A percentile compares a stretch with the other conserved stretches of the same genome.
Conservation (phyloP, 2,797 vertebrate genomes). For the Todus mexicanus region DNA sequence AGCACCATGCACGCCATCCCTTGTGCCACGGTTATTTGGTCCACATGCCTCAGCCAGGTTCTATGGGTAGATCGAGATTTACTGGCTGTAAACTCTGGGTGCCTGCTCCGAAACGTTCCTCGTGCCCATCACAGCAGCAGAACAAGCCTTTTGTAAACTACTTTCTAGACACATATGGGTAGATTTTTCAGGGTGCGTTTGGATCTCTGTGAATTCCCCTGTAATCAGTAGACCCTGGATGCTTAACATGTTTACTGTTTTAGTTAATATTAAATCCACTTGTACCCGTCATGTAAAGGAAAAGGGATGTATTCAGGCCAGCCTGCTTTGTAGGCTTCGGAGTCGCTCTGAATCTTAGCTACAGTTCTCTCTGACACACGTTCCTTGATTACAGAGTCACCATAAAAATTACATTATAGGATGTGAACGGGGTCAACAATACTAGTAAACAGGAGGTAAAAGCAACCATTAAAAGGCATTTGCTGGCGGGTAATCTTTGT, state of each 20-base stretch:
- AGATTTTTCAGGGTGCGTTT: background rate
- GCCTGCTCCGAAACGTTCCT: accelerated
- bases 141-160: background rate
- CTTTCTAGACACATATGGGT: background rate
- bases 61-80: background rate
- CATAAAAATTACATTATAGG: slow-evolving; percentile 53
- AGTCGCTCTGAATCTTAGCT: background rate
- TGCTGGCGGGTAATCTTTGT: slow-evolving; percentile 30
- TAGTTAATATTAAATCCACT: background rate
- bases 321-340: background rate
- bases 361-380: background rate
- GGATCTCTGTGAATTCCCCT: background rate
- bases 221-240: background rate
- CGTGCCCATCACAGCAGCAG: background rate
- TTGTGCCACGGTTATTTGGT: background rate
- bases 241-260: background rate
- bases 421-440: slow-evolving; percentile 21
- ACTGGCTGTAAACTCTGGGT: no score
- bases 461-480: slow-evolving; percentile 53
- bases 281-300: background rate
- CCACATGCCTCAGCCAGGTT: no score
- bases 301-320: background rate
- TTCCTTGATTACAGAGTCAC: slow-evolving; percentile 35
- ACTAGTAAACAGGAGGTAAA: slow-evolving; percentile 56
- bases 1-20: background rate